Base-by-base conservation (phyloP, 2,113 vertebrate genomes). In the Hemibates koningsi region DNA sequence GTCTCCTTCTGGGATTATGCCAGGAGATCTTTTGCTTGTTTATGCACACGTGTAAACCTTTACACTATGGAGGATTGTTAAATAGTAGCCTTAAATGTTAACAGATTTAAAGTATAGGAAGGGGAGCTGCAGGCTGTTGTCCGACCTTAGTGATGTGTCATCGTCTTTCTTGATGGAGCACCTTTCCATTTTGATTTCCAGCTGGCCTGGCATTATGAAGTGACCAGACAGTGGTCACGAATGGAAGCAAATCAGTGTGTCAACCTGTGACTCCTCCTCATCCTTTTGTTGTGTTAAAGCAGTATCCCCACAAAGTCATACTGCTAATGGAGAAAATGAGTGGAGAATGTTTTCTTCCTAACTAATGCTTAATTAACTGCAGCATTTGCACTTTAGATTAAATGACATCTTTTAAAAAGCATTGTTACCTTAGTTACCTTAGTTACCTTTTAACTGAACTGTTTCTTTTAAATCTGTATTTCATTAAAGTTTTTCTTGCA, bases 351-450 rank as follows among this genome's bases (percentile, higher is more conserved):
- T 80, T 86, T 88, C 88, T 34, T 80, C 81, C 66, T 38, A 34
- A 24, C 53, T 87, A 29, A 79, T 2, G 83, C 82, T 86, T 84
- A 14, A 53, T 24, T 24, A 54, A 27, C 59, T 59, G 85, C 88
- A 50, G 52, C 61, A 91, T 89, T 91, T 94, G 92, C 93, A 94
- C 91, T 92, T 93, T 89, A 90, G 68, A 80, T 86, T 76, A 13
- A 24, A 66, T 63, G 10, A 11, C 13, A 61, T 41, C 34, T 32
- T 78, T 78, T 19, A 52, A 78, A 78, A 78, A 78, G 45, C 73
- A 52, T 78, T 78, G 71, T 81, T 17, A 82, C 84, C 8, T 34
- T 7, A n/a, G 38, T n/a, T n/a, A n/a, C n/a, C n/a, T n/a, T n/a
- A n/a, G n/a, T n/a, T n/a, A 56, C 38, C 43, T 80, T 6, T 61